Evolutionary conservation across 1,140 invertebrate genomes (phyloP).

Genomic region (Zelostemma sp.): DNA sequence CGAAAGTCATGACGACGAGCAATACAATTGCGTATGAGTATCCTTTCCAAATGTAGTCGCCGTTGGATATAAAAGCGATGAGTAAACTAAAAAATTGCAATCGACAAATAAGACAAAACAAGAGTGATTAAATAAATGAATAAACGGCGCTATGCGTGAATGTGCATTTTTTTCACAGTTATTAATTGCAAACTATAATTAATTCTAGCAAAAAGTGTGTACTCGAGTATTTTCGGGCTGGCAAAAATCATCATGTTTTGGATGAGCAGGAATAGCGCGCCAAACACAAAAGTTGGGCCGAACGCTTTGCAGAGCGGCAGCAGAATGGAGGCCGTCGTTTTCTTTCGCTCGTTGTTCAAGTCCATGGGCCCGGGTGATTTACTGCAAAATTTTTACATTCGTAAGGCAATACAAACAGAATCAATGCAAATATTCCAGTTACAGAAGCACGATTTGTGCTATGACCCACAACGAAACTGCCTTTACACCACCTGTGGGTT

Average conservation of each 20-base stretch:
- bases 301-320: slow-evolving; percentile 83
- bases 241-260: slow-evolving; percentile 91
- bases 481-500: slow-evolving; percentile 29
- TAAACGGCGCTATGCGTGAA: too few species aligned
- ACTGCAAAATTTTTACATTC: slow-evolving; percentile 63
- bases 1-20: slow-evolving; percentile 84
- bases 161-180: too few species aligned
- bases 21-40: slow-evolving; percentile 84
- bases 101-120: too few species aligned
- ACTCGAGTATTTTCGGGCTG: slow-evolving; percentile 84
- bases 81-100: slow-evolving; percentile 77
- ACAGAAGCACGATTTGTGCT: slow-evolving; percentile 34
- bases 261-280: slow-evolving; percentile 82
- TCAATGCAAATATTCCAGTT: slow-evolving; percentile 29
- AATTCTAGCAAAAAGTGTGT: slow-evolving; percentile 20
- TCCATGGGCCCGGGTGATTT: slow-evolving; percentile 78
- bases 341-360: slow-evolving; percentile 73
- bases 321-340: slow-evolving; percentile 79
- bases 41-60: slow-evolving; percentile 86
- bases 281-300: slow-evolving; percentile 87
- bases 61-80: slow-evolving; percentile 75
- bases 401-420: slow-evolving; percentile 54
- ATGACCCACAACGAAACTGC: slow-evolving; percentile 70
- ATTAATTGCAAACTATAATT: too few species aligned
- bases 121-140: too few species aligned